Evolutionary conservation across 37 sponge, comb jelly and placozoan genomes (phyloP).

Genomic region (Hormiphora californensis): DNA sequence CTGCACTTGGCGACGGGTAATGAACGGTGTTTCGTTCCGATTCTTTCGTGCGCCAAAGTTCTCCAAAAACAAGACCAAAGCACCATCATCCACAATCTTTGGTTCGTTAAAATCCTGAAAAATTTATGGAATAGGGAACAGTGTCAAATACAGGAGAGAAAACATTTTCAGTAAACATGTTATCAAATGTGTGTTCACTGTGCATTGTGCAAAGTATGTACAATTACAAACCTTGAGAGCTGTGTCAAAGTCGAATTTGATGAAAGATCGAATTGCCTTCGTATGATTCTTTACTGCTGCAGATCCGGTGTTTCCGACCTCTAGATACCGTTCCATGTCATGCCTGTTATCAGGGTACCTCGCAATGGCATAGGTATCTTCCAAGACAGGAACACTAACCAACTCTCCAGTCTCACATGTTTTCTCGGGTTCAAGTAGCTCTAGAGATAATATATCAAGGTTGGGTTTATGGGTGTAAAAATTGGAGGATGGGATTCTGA

Average conservation of each 20-base stretch:
- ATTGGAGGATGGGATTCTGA: not conserved
- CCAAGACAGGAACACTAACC: not conserved
- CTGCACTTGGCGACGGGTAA: too few species aligned
- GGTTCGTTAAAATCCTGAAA: not conserved
- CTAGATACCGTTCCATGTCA: not conserved
- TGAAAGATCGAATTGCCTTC: not conserved
- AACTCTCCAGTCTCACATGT: not conserved
- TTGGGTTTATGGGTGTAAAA: not conserved
- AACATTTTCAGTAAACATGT: not conserved
- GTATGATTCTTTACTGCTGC: not conserved
- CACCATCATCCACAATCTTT: not conserved
- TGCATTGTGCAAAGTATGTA: not conserved
- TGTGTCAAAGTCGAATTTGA: not conserved
- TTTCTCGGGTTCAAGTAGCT: not conserved
- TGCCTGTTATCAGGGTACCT: not conserved
- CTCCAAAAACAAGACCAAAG: not conserved
- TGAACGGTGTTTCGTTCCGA: too few species aligned
- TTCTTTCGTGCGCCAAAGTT: too few species aligned
- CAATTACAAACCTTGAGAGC: not conserved
- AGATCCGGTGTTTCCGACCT: not conserved
- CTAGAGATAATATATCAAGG: too few species aligned
- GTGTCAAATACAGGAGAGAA: not conserved
- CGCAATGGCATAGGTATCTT: not conserved
- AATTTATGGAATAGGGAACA: not conserved
- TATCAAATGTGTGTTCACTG: not conserved